phyloP scores from a whole-genome alignment of 2,888 invertebrate genomes.

The Embidobia sp. region DNA sequence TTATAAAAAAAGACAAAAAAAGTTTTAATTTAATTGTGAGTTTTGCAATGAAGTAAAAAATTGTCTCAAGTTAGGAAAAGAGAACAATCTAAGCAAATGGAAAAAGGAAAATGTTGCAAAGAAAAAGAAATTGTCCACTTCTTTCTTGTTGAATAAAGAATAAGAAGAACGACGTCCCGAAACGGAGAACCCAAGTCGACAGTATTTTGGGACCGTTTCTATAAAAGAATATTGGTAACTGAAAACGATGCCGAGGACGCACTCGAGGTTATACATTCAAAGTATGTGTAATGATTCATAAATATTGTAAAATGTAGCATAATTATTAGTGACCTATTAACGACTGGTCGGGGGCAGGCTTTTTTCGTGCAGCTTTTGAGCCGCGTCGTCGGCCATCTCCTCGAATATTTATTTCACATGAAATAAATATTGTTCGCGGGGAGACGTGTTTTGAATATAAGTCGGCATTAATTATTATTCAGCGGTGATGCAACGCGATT shows the following conservation, averaged over 20 bases:
- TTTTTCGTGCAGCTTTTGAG: neutral
- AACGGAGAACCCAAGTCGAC: too few relatives aligned
- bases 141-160: too few relatives aligned
- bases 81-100: too few relatives aligned
- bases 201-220: slow-evolving; percentile 19
- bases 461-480: slow-evolving; percentile 30
- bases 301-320: slow-evolving; percentile 34
- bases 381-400: too few relatives aligned
- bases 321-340: slow-evolving; percentile 2
- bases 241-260: slow-evolving; percentile 54
- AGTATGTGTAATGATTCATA: slow-evolving; percentile 38
- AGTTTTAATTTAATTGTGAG: too few relatives aligned
- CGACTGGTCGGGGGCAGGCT: neutral
- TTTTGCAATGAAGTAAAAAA: too few relatives aligned
- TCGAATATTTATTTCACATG: too few relatives aligned
- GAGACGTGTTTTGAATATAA: slow-evolving; percentile 15
- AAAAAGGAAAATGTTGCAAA: too few relatives aligned
- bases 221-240: slow-evolving; percentile 26
- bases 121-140: too few relatives aligned
- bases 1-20: neutral
- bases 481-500: slow-evolving; percentile 16
- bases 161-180: too few relatives aligned
- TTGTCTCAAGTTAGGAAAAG: too few relatives aligned
- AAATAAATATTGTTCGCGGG: slow-evolving; percentile 3
- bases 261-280: slow-evolving; percentile 45